phyloP scores from a whole-genome alignment of 2,888 invertebrate species.

The Caenorhabditis zanzibari region DNA sequence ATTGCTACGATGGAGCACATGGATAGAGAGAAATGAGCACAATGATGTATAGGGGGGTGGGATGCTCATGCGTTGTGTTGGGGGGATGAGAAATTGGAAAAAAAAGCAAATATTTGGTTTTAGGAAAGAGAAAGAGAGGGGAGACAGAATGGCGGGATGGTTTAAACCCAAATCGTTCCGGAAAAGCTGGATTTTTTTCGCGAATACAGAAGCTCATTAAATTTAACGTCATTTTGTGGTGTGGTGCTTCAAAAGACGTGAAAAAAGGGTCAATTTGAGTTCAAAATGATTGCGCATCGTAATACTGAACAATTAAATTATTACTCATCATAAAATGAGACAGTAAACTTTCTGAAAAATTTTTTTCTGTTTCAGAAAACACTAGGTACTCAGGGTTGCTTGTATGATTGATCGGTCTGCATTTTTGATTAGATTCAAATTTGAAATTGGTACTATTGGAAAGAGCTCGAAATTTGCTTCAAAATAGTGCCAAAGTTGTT shows the following conservation, averaged over 20 bases:
- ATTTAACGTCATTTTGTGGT: too few species aligned
- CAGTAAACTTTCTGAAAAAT: too few species aligned
- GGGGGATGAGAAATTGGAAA: background rate
- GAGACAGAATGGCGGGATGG: slow-evolving; percentile 11
- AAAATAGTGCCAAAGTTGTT: background rate
- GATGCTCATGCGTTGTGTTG: slow-evolving; percentile 12
- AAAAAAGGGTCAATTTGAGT: background rate
- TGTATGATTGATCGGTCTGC: too few species aligned
- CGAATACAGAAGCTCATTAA: background rate
- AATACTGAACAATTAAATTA: too few species aligned
- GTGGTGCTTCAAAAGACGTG: too few species aligned
- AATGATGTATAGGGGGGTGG: slow-evolving; percentile 2
- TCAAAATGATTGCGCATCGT: too few species aligned
- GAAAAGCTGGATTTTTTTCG: slow-evolving; percentile 42
- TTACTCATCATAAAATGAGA: too few species aligned
- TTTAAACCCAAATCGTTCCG: slow-evolving; percentile 57
- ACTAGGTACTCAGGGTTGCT: too few species aligned
- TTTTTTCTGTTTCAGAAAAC: too few species aligned
- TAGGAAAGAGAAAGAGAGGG: background rate
- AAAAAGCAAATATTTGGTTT: slow-evolving; percentile 41
- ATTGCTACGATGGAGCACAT: background rate
- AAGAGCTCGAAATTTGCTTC: background rate
- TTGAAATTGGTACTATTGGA: background rate
- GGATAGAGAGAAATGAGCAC: background rate
- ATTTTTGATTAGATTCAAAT: too few species aligned